Base-by-base conservation (phyloP, 2,797 vertebrate species). In the Gymnoscopelus braueri region DNA sequence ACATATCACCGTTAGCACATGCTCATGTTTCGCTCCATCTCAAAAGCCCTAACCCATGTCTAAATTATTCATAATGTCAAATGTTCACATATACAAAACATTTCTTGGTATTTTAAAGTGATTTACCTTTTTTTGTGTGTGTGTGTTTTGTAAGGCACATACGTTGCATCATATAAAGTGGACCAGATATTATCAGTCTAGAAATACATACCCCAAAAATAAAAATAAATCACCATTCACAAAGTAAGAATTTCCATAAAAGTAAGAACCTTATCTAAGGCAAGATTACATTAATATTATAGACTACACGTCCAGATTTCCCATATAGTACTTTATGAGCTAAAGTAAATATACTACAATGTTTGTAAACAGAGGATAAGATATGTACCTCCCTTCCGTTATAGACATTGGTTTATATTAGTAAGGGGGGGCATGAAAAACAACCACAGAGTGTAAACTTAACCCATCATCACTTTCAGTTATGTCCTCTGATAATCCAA, bases 81-180 rank as follows among this genome's bases (percentile, higher is more conserved):
- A 72, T 61, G 74, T 71, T 49, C 60, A 70, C 59, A 69, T 44
- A 44, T 44, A 44, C 56, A 53, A 69, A 74, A 71, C 67, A 59
- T 53, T 74, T 55, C 52, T 63, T 26, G 49, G 35, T 69, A 64
- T 65, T 69, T 74, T 60, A 69, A 67, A 72, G 65, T 74, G 53
- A 74, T 73, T 63, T 51, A 60, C 71, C 67, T 80, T 59, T 63
- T 2, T 32, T 2, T 4, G 26, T 29, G 26, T 29, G 26, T 29
- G 26, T 29, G 39, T 44, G 39, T 44, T 44, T 80, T 78, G 72
- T 74, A 91, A 89, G 89, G 90, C 88, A 91, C 86, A 63, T 76
- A 70, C 59, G 81, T 71, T 81, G 73, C 68, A 81, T 47, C 86
- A 89, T 83, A 87, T 89, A 84, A 81, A 79, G 51, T 77, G 71